Percentiles rank a stretch among this genome's conserved stretches.
These are phyloP conservation scores for Olivierus martensii DNA, from an alignment of 1,140 invertebrate genomes.

Conservation along the genomic window DNA sequence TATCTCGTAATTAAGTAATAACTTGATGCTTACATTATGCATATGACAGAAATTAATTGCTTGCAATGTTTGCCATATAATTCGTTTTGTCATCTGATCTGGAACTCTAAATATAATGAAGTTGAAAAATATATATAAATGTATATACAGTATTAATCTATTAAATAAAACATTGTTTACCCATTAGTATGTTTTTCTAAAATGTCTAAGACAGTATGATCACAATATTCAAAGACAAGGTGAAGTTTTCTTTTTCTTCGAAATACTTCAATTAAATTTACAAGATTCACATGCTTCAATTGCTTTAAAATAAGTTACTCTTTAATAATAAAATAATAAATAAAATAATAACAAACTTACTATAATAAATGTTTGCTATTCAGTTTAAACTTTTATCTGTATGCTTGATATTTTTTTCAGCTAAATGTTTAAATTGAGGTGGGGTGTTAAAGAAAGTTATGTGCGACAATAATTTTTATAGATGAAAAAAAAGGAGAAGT, in stretches of 20 bases:
- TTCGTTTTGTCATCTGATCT: conserved; percentile 73
- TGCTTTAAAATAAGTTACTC: conserved; percentile 45
- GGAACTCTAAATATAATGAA: conserved; percentile 44
- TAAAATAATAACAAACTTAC: neutral
- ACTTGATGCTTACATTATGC: conserved; percentile 45
- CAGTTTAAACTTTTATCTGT: too few species aligned
- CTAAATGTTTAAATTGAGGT: too few species aligned
- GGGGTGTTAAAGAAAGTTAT: too few species aligned
- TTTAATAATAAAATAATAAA: neutral
- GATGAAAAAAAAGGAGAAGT: too few species aligned
- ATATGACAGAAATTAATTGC: conserved; percentile 93
- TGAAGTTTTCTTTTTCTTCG: conserved; percentile 90
- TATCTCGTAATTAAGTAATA: neutral
- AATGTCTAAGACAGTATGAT: conserved; percentile 90
- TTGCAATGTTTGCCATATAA: conserved; percentile 88
- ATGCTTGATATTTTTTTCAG: too few species aligned
- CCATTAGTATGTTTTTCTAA: conserved; percentile 77
- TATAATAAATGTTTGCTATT: neutral
- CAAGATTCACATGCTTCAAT: conserved; percentile 94
- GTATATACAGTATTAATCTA: too few species aligned
- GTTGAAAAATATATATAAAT: too few species aligned
- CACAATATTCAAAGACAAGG: conserved; percentile 97
- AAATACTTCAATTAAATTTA: conserved; percentile 96
- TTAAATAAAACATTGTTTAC: neutral
- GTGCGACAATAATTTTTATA: too few species aligned